Conservation (phyloP, 2,797 vertebrate species). For the Nothura maculosa region DNA sequence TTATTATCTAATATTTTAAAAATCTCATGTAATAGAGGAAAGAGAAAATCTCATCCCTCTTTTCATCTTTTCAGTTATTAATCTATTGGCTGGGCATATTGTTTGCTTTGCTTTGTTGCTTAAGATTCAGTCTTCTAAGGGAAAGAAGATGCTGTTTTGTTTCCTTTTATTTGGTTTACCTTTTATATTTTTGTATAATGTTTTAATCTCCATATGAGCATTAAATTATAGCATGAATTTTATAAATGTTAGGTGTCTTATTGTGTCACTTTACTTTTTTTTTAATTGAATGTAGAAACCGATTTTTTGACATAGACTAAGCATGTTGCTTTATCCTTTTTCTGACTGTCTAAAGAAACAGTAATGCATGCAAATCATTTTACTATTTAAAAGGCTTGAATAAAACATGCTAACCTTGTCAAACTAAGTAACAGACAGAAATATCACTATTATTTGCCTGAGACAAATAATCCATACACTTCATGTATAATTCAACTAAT, state of each 20-base stretch:
- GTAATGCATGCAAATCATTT: constrained; percentile 79
- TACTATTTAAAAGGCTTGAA: constrained; percentile 83
- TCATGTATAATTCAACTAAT: constrained; percentile 88
- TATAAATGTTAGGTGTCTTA: constrained; percentile 47
- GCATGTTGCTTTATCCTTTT: constrained; percentile 64
- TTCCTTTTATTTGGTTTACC: background rate
- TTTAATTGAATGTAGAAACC: constrained; percentile 55
- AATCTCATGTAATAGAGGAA: background rate
- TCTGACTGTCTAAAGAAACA: constrained; percentile 73
- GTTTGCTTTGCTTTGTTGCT: background rate
- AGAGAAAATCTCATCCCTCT: no score
- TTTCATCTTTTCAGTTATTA: background rate
- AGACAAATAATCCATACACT: constrained; percentile 86
- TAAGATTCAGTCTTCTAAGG: fast-evolving
- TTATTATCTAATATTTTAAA: background rate
- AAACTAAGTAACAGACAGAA: constrained; percentile 86
- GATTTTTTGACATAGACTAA: constrained; percentile 71
- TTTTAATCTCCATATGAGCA: background rate
- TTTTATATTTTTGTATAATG: background rate
- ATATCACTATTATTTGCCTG: constrained; percentile 84
- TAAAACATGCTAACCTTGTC: constrained; percentile 87
- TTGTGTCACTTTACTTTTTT: constrained; percentile 25
- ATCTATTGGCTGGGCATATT: background rate
- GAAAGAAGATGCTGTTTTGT: fast-evolving
- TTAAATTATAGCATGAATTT: constrained; percentile 52